phyloP scores from a whole-genome alignment of 2,113 vertebrate genomes.

The Phrynocephalus versicolor region DNA sequence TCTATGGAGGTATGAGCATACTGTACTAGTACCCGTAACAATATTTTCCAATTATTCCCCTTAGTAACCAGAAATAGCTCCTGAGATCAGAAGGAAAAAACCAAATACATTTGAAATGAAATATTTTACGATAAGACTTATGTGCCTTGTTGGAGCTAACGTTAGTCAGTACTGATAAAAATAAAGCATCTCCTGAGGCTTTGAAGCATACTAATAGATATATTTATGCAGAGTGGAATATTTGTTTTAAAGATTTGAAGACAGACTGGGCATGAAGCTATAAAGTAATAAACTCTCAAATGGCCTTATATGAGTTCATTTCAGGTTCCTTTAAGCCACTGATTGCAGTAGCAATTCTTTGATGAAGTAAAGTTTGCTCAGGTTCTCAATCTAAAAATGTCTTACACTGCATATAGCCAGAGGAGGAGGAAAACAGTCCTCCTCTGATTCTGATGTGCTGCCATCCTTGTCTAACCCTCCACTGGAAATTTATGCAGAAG shows the following conservation, averaged over 20 bases:
- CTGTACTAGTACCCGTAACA: not conserved
- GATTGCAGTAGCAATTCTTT: constrained; percentile 17
- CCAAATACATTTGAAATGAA: not conserved
- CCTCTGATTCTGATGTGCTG: not conserved
- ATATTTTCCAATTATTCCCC: not conserved
- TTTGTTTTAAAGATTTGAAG: constrained; percentile 22
- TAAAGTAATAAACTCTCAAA: not conserved
- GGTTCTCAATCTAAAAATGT: not conserved
- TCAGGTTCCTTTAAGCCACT: not conserved
- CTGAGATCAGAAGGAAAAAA: not conserved
- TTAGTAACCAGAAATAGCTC: not conserved
- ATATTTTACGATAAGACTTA: not conserved
- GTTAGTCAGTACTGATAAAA: constrained; percentile 31
- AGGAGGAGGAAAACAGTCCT: not conserved
- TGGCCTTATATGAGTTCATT: not conserved
- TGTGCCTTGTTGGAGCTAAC: constrained; percentile 39
- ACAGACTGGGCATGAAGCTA: not conserved
- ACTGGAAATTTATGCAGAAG: constrained; percentile 26
- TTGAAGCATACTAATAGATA: constrained; percentile 11
- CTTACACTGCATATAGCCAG: not conserved
- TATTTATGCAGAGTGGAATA: constrained; percentile 30
- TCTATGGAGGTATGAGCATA: no score
- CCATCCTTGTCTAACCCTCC: not conserved
- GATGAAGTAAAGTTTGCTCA: not conserved
- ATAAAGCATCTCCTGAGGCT: constrained; percentile 22